These are phyloP conservation scores for Plestiodon gilberti DNA, from an alignment of 2,113 vertebrate genomes.

Conservation along the genomic window DNA sequence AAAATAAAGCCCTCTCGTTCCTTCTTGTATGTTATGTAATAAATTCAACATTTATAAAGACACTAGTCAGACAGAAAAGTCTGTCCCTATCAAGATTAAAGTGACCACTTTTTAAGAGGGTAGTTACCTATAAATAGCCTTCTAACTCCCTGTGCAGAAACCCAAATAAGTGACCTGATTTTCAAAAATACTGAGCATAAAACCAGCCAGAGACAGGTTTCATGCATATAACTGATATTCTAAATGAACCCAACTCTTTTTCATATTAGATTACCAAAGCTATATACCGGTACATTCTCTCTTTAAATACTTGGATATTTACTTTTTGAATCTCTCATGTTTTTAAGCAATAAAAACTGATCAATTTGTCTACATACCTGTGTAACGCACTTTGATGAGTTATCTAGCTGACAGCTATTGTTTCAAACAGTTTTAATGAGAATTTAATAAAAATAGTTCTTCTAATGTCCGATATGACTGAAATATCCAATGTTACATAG, in stretches of 20 bases:
- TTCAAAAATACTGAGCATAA: not conserved
- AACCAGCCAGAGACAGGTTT: not conserved
- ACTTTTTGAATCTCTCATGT: not conserved
- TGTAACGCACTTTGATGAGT: not conserved
- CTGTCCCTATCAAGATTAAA: slow-evolving; percentile 22
- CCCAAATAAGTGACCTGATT: not conserved
- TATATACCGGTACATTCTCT: not conserved
- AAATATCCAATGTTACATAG: not conserved
- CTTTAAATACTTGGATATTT: slow-evolving; percentile 4
- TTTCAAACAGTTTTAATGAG: not conserved
- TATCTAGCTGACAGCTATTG: not conserved
- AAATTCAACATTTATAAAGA: not conserved
- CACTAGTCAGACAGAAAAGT: not conserved
- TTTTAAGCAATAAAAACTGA: not conserved
- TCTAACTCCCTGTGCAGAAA: not conserved
- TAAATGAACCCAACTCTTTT: not conserved
- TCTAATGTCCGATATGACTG: too few species aligned
- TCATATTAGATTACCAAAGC: not conserved
- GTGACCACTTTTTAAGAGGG: not conserved
- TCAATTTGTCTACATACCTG: not conserved
- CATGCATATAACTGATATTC: not conserved
- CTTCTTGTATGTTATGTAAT: not conserved
- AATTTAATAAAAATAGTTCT: not conserved
- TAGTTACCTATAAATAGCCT: not conserved
- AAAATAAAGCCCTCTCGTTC: not conserved